Conservation (phyloP, 2,113 vertebrate species). For the Suricata suricatta region DNA sequence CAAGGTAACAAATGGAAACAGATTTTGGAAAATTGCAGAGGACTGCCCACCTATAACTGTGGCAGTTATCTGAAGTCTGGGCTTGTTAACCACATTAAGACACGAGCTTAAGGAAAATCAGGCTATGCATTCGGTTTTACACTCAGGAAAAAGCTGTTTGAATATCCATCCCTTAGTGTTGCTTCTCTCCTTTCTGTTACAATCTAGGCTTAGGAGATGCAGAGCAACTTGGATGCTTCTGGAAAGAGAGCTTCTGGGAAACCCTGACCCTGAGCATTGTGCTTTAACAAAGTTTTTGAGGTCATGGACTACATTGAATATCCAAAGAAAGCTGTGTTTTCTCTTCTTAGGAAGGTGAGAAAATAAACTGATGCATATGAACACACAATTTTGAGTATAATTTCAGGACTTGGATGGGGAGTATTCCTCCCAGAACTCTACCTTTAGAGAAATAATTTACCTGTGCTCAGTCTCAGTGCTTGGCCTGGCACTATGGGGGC, state of each 20-base stretch:
- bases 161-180: neutral
- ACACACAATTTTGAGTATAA: neutral
- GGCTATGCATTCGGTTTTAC: neutral
- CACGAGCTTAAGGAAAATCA: neutral
- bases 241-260: neutral
- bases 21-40: neutral
- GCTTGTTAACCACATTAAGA: neutral
- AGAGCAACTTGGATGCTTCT: neutral
- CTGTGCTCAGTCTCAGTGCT: neutral
- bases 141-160: neutral
- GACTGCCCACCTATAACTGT: neutral
- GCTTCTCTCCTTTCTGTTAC: neutral
- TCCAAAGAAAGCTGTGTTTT: neutral
- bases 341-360: fast-evolving
- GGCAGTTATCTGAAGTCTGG: neutral
- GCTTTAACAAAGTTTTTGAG: neutral
- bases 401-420: neutral
- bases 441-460: neutral
- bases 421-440: neutral
- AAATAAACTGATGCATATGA: neutral
- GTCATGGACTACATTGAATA: neutral
- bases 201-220: neutral
- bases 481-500: neutral
- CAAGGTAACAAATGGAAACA: neutral
- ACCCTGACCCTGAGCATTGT: neutral